Evolutionary conservation across 1,140 invertebrate genomes (phyloP), one percentile per base, ranked within the genome.

Genomic region (Rhynchophorus ferrugineus): DNA sequence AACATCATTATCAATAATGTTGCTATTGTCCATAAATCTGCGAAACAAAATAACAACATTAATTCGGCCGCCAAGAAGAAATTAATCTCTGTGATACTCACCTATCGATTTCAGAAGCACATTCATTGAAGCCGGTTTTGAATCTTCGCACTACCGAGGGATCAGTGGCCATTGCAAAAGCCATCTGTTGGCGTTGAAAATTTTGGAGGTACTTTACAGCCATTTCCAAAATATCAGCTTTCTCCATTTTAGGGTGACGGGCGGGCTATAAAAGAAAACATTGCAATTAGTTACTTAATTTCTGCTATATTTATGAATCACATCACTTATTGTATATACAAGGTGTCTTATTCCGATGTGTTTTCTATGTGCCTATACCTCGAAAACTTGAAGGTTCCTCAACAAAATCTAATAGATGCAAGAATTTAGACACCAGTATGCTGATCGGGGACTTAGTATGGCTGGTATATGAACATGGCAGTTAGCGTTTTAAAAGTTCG

Each of bases 211-310:
- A 89, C 68, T 93, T 92, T 11, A 97, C 92, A 0, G 94, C 94
- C 85, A 96, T 90, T 71, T 98, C 94, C 41, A 97, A 73, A 48
- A 97, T 97, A 66, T 97, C 94, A 0, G 95, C 94, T 71, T 98
- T 98, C 69, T 97, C 95, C 24, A 97, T 71, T 69, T 97, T 97
- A 2, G 91, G 91, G 70, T 94, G 91, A 59, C 90, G 78, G 24
- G 90, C 83, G 33, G 87, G 89, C 89, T 92, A 75, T 59, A 83
- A 76, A 41, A 53, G 17, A 41, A 41, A 20, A 18, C 11, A 43
- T 18, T 18, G 6, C 6, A 43, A 3, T 43, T 22, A 43, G 3
- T 45, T 8, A 45, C 11, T 35, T 3, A 37, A 5, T n/a, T n/a
- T n/a, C n/a, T n/a, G n/a, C n/a, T n/a, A n/a, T n/a, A n/a, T n/a